phyloP scores from a whole-genome alignment of 2,888 invertebrate genomes.

The Andricus quercusramuli region DNA sequence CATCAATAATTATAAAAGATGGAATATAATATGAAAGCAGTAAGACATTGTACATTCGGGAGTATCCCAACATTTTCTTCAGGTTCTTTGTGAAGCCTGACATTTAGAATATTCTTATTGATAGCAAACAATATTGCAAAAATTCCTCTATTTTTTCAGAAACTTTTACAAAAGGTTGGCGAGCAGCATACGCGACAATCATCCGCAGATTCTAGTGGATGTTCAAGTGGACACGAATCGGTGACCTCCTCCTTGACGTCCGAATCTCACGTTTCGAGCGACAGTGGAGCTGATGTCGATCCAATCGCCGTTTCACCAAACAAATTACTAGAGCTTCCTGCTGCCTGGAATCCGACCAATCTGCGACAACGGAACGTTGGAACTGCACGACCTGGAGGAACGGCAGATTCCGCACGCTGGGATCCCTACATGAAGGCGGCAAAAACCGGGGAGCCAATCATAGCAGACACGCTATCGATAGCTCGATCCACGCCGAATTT shows the following conservation, averaged over 20 bases:
- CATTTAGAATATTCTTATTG: neutral
- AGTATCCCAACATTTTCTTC: too few relatives aligned
- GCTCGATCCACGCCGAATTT: conserved; percentile 75
- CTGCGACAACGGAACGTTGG: conserved; percentile 74
- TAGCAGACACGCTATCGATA: conserved; percentile 70
- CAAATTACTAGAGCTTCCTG: conserved; percentile 66
- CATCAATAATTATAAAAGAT: too few relatives aligned
- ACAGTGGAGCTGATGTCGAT: conserved; percentile 75
- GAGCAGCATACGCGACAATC: conserved; percentile 76
- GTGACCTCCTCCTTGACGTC: conserved; percentile 81
- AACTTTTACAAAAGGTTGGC: conserved; percentile 74
- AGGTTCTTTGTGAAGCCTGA: too few relatives aligned
- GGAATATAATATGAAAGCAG: too few relatives aligned
- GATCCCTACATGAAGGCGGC: conserved; percentile 73
- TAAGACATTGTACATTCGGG: too few relatives aligned
- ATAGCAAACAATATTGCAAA: conserved; percentile 4
- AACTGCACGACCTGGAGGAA: conserved; percentile 48
- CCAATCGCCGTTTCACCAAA: conserved; percentile 67
- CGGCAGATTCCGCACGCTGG: conserved; percentile 65
- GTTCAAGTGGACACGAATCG: conserved; percentile 81
- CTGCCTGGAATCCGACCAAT: conserved; percentile 72
- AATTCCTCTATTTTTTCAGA: conserved; percentile 59
- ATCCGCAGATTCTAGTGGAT: conserved; percentile 81
- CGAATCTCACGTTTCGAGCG: conserved; percentile 79
- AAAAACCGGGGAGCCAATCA: conserved; percentile 65